Conservation (phyloP, 2,113 vertebrate genomes). For the Isurus oxyrinchus region DNA sequence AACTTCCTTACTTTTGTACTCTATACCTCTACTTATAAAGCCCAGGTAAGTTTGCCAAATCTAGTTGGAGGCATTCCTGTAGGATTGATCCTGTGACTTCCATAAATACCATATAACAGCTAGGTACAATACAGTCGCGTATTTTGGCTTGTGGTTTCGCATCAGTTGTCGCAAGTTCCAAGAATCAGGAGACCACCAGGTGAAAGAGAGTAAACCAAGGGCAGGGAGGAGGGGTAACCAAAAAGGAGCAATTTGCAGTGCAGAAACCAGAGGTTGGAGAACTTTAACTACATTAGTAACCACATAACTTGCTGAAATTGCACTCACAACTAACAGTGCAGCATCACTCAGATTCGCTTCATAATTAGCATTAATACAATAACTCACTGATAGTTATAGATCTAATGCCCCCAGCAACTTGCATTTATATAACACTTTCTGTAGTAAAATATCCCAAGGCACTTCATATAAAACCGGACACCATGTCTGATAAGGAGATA, state of each 20-base stretch:
- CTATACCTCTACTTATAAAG: not conserved
- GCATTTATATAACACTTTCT: not conserved
- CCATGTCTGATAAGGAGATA: not conserved
- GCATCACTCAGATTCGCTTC: not conserved
- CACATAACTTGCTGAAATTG: not conserved
- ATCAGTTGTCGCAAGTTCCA: not conserved
- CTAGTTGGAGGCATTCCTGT: not conserved
- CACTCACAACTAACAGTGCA: not conserved
- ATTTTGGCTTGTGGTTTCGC: not conserved
- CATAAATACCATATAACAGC: not conserved
- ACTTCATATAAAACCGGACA: not conserved
- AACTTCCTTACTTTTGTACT: not conserved
- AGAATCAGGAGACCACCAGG: not conserved
- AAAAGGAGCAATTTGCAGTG: not conserved
- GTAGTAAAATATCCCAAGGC: not conserved
- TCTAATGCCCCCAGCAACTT: not conserved
- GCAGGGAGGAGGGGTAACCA: not conserved
- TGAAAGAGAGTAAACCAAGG: not conserved
- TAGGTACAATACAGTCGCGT: not conserved
- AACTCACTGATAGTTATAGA: not conserved
- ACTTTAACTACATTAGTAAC: not conserved
- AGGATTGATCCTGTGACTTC: not conserved
- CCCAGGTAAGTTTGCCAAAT: not conserved
- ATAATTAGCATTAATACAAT: not conserved
- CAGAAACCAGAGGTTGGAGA: not conserved